Evolutionary conservation across 2,797 vertebrate species (phyloP), one percentile per base, ranked within the genome.

Genomic region (Myoxocephalus aenaeus): DNA sequence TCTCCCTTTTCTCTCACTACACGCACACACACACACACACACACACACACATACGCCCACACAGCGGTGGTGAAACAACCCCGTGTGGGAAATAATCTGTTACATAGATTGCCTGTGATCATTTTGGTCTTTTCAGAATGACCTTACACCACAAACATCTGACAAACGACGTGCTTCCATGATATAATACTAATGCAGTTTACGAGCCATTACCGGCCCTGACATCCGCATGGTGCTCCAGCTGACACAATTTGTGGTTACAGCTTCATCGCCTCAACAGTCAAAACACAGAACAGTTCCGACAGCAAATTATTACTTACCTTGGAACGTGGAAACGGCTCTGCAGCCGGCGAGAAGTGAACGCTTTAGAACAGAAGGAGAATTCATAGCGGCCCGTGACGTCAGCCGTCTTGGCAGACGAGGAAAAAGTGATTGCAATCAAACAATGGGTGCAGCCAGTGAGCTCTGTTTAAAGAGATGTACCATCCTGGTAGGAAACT

Each of bases 241-340:
- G 79, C 82, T 79, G 87, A 88, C 82, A 75, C 84, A 84, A 65
- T 81, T 86, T 90, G 92, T 86, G 89, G 89, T 87, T 58, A 62
- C 83, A 58, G 84, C 83, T 85, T 69, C 84, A 75, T 84, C 57
- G 71, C 73, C 70, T 84, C 79, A 80, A 79, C 82, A 86, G 85
- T 89, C 83, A 88, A 84, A 87, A 80, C 56, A 79, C 10, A 68
- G 70, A 88, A 78, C 78, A 54, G 77, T 38, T 84, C 80, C 82
- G 89, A 87, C 89, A 85, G 84, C 56, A 79, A 84, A 84, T 89
- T 84, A 87, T 83, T 80, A 73, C 80, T 82, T 76, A 77, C 67
- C 70, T 77, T 69, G 50, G 75, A 73, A 71, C 76, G 84, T 71
- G 77, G 75, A 82, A 54, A 81, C 27, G 13, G 72, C 71, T 70